Percentiles rank a stretch among this genome's conserved stretches.
Conservation (phyloP, 2,888 invertebrate species). For the Epirrhoe tristata region DNA sequence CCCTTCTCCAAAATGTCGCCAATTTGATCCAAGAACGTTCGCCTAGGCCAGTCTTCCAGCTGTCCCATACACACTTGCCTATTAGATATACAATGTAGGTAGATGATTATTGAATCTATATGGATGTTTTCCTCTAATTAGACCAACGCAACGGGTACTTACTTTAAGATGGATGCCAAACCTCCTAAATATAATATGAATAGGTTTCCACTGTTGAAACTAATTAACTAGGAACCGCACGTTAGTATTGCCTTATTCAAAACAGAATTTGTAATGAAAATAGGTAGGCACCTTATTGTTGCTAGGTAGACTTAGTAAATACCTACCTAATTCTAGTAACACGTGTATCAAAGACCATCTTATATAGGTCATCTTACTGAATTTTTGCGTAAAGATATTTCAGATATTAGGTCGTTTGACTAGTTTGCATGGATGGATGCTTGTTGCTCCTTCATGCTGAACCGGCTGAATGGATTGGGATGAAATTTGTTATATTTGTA, state of each 20-base stretch:
- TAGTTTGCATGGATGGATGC: no score
- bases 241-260: slow-evolving; percentile 12
- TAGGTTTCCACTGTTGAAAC: slow-evolving; percentile 1
- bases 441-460: no score
- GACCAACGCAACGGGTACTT: not conserved
- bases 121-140: not conserved
- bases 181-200: not conserved
- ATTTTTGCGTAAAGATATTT: no score
- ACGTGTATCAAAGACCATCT: not conserved
- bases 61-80: no score
- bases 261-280: slow-evolving; percentile 4
- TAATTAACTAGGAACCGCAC: slow-evolving; percentile 25
- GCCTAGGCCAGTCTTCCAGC: no score
- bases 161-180: not conserved
- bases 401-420: no score
- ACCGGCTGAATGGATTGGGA: no score
- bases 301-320: not conserved
- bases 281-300: not conserved
- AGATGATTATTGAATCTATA: not conserved
- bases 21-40: no score
- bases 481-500: no score
- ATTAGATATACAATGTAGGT: no score
- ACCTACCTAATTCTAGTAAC: not conserved
- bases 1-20: no score
- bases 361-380: no score